Percentiles rank a stretch among this genome's conserved stretches.
Conservation (phyloP, 2,797 vertebrate species). For the Gymnopithys bicolor region DNA sequence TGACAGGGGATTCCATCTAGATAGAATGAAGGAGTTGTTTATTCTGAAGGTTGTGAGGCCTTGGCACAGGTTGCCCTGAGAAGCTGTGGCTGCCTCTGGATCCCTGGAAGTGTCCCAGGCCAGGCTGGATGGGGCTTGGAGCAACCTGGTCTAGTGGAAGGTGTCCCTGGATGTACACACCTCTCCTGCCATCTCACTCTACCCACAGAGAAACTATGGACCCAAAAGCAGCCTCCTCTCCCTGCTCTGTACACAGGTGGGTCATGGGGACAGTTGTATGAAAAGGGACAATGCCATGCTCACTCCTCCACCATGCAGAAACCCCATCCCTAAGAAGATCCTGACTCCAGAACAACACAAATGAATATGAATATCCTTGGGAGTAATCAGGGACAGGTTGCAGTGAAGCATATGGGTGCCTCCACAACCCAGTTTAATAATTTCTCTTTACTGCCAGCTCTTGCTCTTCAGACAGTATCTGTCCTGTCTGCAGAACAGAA, state of each 20-base stretch:
- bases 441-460: not conserved
- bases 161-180: not conserved
- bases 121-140: fast-evolving
- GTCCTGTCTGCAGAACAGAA: not conserved
- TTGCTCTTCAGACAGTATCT: not conserved
- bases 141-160: fast-evolving
- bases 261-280: fast-evolving
- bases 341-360: not conserved
- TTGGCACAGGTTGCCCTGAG: not conserved
- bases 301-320: not conserved
- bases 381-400: not conserved
- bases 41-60: not conserved
- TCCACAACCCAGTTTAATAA: not conserved
- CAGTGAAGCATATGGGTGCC: not conserved
- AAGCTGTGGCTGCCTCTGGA: not conserved
- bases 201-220: fast-evolving
- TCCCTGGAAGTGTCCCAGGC: fast-evolving
- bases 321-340: not conserved
- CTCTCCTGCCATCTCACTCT: fast-evolving
- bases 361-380: not conserved
- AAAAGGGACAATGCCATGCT: not conserved
- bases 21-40: fast-evolving
- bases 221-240: no score
- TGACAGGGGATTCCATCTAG: not conserved
- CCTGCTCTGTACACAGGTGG: not conserved